These are phyloP conservation scores for Enteromius treurensis DNA, from an alignment of 2,797 vertebrate genomes.

Conservation along the genomic window DNA sequence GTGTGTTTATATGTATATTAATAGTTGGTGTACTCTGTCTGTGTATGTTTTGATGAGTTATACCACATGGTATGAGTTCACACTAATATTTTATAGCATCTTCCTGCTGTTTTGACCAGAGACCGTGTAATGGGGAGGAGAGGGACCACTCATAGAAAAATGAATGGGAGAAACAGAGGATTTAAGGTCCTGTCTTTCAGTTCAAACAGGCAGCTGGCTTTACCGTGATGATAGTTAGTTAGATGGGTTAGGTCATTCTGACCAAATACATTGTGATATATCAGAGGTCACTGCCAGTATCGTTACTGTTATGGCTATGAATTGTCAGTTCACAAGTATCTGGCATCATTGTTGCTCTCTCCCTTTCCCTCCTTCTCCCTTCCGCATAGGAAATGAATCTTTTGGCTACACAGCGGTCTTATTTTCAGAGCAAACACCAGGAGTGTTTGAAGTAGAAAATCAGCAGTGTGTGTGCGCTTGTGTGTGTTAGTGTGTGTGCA, in stretches of 20 bases:
- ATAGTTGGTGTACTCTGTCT: slow-evolving; percentile 32
- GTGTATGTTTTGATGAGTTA: slow-evolving; percentile 36
- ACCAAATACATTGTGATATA: neutral
- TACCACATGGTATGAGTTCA: slow-evolving; percentile 34
- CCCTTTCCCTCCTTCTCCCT: slow-evolving; percentile 29
- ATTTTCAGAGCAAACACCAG: slow-evolving; percentile 56
- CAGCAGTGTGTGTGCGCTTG: slow-evolving; percentile 41
- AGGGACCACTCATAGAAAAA: neutral
- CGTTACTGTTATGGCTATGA: slow-evolving; percentile 35
- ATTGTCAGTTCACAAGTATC: slow-evolving; percentile 1
- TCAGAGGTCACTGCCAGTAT: slow-evolving; percentile 19
- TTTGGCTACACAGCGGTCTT: slow-evolving; percentile 53
- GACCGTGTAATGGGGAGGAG: neutral
- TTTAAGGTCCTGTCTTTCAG: neutral
- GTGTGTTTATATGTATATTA: slow-evolving; percentile 47
- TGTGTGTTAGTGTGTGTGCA: slow-evolving; percentile 38
- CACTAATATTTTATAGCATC: slow-evolving; percentile 38
- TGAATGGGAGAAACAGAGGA: slow-evolving; percentile 1
- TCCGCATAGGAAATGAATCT: slow-evolving; percentile 58
- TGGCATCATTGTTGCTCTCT: slow-evolving; percentile 22
- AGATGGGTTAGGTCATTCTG: neutral
- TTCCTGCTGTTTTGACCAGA: slow-evolving; percentile 26
- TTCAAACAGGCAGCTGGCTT: slow-evolving; percentile 7
- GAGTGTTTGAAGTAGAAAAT: slow-evolving; percentile 58
- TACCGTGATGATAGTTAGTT: neutral